Percentiles rank a stretch among this genome's conserved stretches.
Evolutionary conservation across 2,797 vertebrate species (phyloP).

Genomic region (Lutjanus argentimaculatus): DNA sequence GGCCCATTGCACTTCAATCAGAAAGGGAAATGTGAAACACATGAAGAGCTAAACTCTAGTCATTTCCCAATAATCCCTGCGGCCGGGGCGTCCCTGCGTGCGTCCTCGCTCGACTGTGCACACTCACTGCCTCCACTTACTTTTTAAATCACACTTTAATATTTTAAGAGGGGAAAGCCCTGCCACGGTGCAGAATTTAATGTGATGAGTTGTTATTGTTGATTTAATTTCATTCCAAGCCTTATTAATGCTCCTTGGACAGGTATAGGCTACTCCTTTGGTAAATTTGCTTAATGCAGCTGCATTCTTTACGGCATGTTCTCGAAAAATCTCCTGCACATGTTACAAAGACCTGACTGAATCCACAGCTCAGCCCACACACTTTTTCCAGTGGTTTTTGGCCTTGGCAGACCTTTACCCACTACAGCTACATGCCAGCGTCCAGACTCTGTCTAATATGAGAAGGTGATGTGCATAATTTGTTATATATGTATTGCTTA

Average conservation of each 20-base stretch:
- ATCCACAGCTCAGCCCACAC: conserved; percentile 78
- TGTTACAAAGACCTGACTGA: conserved; percentile 80
- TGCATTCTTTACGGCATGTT: conserved; percentile 79
- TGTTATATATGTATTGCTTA: conserved; percentile 83
- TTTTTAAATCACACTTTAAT: conserved; percentile 43
- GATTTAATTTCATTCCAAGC: conserved; percentile 63
- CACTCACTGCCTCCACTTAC: conserved; percentile 13
- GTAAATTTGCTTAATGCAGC: conserved; percentile 69
- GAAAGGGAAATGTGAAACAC: conserved; percentile 83
- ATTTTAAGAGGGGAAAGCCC: conserved; percentile 48
- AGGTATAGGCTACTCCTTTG: conserved; percentile 64
- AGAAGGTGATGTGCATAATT: conserved; percentile 87
- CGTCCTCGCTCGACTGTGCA: neutral
- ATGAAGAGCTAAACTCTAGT: conserved; percentile 69
- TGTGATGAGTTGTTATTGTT: conserved; percentile 60
- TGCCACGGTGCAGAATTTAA: conserved; percentile 40
- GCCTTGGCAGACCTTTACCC: conserved; percentile 80
- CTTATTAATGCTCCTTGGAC: conserved; percentile 58
- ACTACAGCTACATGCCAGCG: conserved; percentile 67
- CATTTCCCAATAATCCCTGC: conserved; percentile 74
- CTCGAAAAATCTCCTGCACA: conserved; percentile 68
- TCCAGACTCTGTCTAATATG: conserved; percentile 81
- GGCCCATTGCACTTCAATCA: conserved; percentile 78
- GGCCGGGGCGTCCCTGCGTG: conserved; percentile 27
- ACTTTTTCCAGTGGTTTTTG: conserved; percentile 84